Conservation (phyloP, 2,888 invertebrate genomes). For the Microplitis manilae region DNA sequence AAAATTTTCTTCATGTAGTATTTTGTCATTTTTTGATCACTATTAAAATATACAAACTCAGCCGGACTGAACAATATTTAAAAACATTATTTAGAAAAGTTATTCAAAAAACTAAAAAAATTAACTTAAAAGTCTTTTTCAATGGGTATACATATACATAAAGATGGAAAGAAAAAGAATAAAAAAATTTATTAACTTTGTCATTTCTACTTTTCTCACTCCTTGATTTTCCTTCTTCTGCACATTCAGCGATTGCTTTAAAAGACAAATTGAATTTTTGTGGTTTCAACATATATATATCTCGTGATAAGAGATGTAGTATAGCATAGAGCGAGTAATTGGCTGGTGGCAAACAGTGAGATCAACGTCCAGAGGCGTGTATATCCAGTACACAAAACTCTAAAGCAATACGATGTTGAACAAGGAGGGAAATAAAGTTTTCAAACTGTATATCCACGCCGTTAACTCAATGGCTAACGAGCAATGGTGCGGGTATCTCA, state of each 20-base stretch:
- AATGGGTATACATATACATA: too few relatives aligned
- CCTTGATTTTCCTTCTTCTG: not conserved
- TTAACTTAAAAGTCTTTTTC: too few relatives aligned
- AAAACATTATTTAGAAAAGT: too few relatives aligned
- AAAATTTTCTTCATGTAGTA: too few relatives aligned
- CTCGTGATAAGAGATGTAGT: conserved; percentile 25
- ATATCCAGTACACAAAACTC: conserved; percentile 28
- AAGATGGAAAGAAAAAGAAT: not conserved
- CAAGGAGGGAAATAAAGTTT: conserved; percentile 3
- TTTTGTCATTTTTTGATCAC: too few relatives aligned
- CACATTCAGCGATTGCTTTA: not conserved
- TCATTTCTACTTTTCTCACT: not conserved
- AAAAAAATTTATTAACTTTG: conserved; percentile 41
- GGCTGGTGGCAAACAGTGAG: conserved; percentile 45
- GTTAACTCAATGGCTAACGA: conserved; percentile 8
- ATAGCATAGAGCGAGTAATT: conserved; percentile 50
- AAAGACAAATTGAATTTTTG: conserved; percentile 54
- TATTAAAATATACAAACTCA: too few relatives aligned
- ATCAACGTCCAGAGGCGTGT: conserved; percentile 42
- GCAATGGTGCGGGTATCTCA: conserved; percentile 9
- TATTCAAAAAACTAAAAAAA: not conserved
- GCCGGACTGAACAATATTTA: too few relatives aligned
- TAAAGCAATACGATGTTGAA: not conserved
- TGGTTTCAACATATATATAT: conserved; percentile 39
- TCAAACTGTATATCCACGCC: conserved; percentile 6